These are phyloP conservation scores for Gnathonemus longibarbis DNA, from an alignment of 2,113 vertebrate species.

Conservation along the genomic window DNA sequence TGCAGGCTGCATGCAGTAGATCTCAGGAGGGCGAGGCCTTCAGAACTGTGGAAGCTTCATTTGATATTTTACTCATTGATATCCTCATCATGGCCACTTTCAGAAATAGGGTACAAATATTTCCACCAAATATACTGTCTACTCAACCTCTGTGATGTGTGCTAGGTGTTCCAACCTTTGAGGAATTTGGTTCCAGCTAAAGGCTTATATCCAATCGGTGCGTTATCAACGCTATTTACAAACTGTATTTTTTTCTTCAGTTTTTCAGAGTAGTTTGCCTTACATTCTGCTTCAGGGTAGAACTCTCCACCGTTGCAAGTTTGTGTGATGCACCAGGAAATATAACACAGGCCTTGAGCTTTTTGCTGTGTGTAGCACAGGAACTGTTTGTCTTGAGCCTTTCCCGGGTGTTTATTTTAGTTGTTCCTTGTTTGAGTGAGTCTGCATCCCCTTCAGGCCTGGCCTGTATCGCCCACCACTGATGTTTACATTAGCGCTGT, in stretches of 20 bases:
- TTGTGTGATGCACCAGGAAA: neutral
- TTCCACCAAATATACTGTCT: neutral
- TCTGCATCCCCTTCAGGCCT: slow-evolving; percentile 72
- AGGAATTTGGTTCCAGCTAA: neutral
- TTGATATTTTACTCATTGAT: neutral
- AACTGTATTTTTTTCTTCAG: neutral
- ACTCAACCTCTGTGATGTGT: neutral
- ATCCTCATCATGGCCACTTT: neutral
- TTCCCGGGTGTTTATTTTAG: slow-evolving; percentile 83
- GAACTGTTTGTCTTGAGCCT: slow-evolving; percentile 90
- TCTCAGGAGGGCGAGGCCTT: neutral
- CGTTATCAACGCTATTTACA: neutral
- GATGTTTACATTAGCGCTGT: slow-evolving; percentile 84
- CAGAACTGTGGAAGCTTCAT: neutral
- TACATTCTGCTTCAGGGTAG: neutral
- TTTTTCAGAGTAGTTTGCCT: neutral
- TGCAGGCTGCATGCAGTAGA: neutral
- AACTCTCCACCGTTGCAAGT: neutral
- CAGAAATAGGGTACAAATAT: neutral
- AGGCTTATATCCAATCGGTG: neutral
- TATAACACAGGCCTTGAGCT: slow-evolving; percentile 9
- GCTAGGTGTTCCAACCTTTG: neutral
- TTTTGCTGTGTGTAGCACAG: slow-evolving; percentile 84
- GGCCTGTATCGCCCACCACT: slow-evolving; percentile 64
- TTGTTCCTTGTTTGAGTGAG: slow-evolving; percentile 78